Base-by-base conservation (phyloP, 2,888 invertebrate genomes). In the Ametastegia equiseti region DNA sequence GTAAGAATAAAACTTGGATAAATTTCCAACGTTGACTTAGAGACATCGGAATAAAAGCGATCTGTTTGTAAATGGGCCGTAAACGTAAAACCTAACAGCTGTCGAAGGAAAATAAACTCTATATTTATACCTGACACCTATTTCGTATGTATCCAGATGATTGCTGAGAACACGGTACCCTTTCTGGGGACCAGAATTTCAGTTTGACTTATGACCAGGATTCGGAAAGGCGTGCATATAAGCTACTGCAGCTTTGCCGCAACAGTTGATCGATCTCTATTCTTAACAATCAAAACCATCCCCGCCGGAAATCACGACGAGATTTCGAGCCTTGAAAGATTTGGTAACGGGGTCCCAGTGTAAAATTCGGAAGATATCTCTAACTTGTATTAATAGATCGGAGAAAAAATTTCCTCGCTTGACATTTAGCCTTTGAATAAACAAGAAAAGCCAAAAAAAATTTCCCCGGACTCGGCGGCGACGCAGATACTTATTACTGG, bases 71-170 rank as follows among this genome's bases (percentile, higher is more conserved):
- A 90, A 89, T 87, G 87, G 87, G 86, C 89, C 89, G 87, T 91
- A 90, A 89, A 90, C 88, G 87, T 86, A 84, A 87, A 87, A 85
- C 81, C 86, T 86, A 89, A 88, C 90, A 89, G 89, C 90, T 91
- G 90, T 90, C 89, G 90, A 90, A 90, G 88, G 88, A 87, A 89
- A 90, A 89, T 88, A 87, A 84, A 85, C 85, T 88, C 90, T 91
- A 91, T 88, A 88, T 88, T 89, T 91, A 91, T 78, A 60, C 78
- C 78, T 63, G 78, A 78, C 78, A 60, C 42, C 78, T 60, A 78
- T 78, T 42, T 57, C 63, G 13, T 60, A 39, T 57, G 39, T 75
- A 57, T 5, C 45, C 42, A 60, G 42, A n/a, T 78, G 60, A 78
- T 78, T 42, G 23, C 78, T 63, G 27, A 15, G 36, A 78, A 63